Evolutionary conservation across 2,113 vertebrate species (phyloP).

Genomic region (Struthidea cinerea): DNA sequence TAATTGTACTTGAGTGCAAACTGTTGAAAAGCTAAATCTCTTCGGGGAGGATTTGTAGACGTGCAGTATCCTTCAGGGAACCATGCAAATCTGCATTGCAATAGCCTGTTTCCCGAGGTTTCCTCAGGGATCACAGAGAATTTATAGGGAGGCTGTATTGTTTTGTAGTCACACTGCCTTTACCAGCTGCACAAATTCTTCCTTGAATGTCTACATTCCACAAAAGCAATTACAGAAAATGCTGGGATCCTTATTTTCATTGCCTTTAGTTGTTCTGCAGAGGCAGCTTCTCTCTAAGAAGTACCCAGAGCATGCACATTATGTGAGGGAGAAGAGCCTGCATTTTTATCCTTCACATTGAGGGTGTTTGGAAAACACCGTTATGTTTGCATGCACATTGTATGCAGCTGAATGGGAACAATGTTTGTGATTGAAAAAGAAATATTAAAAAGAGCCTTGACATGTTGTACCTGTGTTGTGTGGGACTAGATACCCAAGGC

Average conservation of each 20-base stretch:
- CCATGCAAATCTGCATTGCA: neutral
- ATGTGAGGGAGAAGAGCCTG: neutral
- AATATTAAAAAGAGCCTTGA: neutral
- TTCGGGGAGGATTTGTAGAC: constrained; percentile 15
- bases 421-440: neutral
- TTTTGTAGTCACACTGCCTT: neutral
- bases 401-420: neutral
- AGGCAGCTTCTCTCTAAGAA: neutral
- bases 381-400: neutral
- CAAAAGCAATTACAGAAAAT: neutral
- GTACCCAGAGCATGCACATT: neutral
- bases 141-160: constrained; percentile 6
- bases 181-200: constrained; percentile 27
- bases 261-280: neutral
- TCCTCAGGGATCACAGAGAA: constrained; percentile 3
- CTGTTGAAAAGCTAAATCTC: constrained; percentile 37
- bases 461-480: neutral
- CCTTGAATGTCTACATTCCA: neutral
- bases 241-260: neutral
- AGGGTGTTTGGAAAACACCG: neutral
- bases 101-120: constrained; percentile 31
- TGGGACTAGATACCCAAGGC: neutral
- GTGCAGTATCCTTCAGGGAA: neutral
- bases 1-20: constrained; percentile 37
- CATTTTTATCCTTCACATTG: neutral